These are phyloP conservation scores for Rhinoderma darwinii DNA, from an alignment of 2,113 vertebrate species.

Conservation along the genomic window DNA sequence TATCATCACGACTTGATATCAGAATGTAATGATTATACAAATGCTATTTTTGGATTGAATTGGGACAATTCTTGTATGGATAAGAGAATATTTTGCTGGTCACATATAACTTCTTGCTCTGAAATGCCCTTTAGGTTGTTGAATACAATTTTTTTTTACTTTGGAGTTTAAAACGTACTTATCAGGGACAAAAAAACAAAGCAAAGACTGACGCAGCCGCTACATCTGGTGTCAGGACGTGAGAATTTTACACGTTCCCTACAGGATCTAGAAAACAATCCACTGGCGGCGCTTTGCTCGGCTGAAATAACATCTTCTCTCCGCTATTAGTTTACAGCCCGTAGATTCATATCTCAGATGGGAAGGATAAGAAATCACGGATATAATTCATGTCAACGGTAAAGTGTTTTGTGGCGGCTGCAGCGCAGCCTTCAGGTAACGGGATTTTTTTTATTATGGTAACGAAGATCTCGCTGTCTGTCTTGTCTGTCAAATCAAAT, in stretches of 20 bases:
- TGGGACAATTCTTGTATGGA: neutral
- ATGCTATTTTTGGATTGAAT: too few species aligned
- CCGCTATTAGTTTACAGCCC: slow-evolving; percentile 42
- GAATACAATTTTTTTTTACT: neutral
- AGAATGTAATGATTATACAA: too few species aligned
- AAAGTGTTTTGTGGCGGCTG: slow-evolving; percentile 27
- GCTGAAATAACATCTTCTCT: slow-evolving; percentile 40
- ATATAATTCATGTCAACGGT: slow-evolving; percentile 45
- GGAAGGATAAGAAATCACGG: slow-evolving; percentile 22
- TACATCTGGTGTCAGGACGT: neutral
- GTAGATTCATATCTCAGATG: slow-evolving; percentile 44
- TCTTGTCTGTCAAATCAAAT: neutral
- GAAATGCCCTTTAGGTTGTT: neutral
- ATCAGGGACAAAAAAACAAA: neutral
- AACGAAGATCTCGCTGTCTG: slow-evolving; percentile 7
- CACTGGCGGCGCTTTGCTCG: neutral
- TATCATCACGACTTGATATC: too few species aligned
- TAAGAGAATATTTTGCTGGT: neutral
- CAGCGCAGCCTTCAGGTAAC: slow-evolving; percentile 32
- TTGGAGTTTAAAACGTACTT: neutral
- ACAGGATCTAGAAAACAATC: slow-evolving; percentile 32
- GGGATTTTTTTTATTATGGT: slow-evolving; percentile 37
- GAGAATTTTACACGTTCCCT: slow-evolving; percentile 34
- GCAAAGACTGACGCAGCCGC: neutral
- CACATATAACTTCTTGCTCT: neutral